A percentile compares a stretch with the other conserved stretches of the same genome.
These are phyloP conservation scores for Planococcus citri DNA, from an alignment of 1,140 invertebrate species.

Conservation along the genomic window DNA sequence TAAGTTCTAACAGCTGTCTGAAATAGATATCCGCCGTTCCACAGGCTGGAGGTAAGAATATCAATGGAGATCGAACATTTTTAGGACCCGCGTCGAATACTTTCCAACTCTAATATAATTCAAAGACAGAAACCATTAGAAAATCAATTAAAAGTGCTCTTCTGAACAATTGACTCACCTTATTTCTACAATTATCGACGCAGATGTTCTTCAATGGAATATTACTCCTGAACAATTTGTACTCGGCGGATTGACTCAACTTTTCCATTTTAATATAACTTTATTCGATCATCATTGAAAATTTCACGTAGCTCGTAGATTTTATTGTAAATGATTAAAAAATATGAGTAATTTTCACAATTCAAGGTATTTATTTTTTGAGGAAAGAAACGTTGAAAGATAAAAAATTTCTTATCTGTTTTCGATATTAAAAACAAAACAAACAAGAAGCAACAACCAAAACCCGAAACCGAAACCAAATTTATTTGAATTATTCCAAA, in stretches of 20 bases:
- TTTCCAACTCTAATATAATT: constrained; percentile 56
- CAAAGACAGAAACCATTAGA: background rate
- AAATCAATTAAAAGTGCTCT: background rate
- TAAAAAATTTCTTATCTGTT: too few relatives aligned
- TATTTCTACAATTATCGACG: constrained; percentile 61
- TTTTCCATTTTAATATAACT: too few relatives aligned
- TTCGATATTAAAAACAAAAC: too few relatives aligned
- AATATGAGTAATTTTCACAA: too few relatives aligned
- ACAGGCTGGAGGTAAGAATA: constrained; percentile 77
- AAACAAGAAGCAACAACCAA: too few relatives aligned
- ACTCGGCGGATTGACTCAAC: constrained; percentile 43
- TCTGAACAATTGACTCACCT: constrained; percentile 39
- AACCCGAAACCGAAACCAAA: too few relatives aligned
- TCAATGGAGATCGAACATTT: constrained; percentile 58
- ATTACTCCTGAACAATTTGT: constrained; percentile 71
- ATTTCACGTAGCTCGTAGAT: too few relatives aligned
- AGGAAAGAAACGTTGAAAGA: too few relatives aligned
- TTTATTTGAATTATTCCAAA: too few relatives aligned
- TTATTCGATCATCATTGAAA: too few relatives aligned
- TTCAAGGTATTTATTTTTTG: too few relatives aligned
- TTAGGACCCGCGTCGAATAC: constrained; percentile 79
- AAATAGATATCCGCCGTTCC: constrained; percentile 82
- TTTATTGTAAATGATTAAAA: too few relatives aligned
- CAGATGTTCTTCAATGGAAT: constrained; percentile 67
- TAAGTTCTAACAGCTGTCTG: constrained; percentile 64